Conservation (phyloP, 1,140 invertebrate species). For the Drosophila kohkoa region DNA sequence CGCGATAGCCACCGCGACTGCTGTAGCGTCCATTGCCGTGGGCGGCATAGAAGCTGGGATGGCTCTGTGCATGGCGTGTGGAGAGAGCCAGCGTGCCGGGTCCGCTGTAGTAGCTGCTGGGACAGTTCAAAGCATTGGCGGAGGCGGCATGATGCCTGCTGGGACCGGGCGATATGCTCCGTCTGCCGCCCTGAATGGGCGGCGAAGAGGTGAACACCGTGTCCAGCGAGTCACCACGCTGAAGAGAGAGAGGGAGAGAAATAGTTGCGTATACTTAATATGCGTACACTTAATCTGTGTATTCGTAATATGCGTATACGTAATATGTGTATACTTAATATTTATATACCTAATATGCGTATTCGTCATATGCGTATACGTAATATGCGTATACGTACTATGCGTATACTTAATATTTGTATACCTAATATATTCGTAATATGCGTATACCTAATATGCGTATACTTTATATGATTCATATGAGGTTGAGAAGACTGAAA, state of each 20-base stretch:
- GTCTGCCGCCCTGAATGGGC: conserved; percentile 71
- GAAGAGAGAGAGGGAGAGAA: conserved; percentile 16
- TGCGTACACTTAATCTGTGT: too few species aligned
- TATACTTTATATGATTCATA: too few species aligned
- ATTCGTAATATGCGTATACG: too few species aligned
- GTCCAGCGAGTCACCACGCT: conserved; percentile 87
- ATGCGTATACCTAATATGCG: too few species aligned
- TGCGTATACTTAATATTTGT: too few species aligned
- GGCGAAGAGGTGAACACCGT: conserved; percentile 87
- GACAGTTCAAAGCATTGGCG: conserved; percentile 68
- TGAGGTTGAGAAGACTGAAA: too few species aligned
- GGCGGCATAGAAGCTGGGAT: conserved; percentile 68
- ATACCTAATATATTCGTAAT: too few species aligned
- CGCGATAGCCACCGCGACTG: conserved; percentile 48
- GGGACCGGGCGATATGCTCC: conserved; percentile 67
- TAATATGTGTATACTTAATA: too few species aligned
- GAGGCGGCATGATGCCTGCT: conserved; percentile 71
- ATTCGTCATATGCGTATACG: too few species aligned
- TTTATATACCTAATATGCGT: too few species aligned
- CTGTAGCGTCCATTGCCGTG: conserved; percentile 57
- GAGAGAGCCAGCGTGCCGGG: conserved; percentile 48
- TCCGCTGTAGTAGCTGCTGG: conserved; percentile 69
- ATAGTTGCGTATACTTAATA: neutral
- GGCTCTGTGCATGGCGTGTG: conserved; percentile 66
- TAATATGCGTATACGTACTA: too few species aligned